These are phyloP conservation scores for Tanytarsus gracilentus DNA, from an alignment of 2,888 invertebrate species.

Conservation along the genomic window DNA sequence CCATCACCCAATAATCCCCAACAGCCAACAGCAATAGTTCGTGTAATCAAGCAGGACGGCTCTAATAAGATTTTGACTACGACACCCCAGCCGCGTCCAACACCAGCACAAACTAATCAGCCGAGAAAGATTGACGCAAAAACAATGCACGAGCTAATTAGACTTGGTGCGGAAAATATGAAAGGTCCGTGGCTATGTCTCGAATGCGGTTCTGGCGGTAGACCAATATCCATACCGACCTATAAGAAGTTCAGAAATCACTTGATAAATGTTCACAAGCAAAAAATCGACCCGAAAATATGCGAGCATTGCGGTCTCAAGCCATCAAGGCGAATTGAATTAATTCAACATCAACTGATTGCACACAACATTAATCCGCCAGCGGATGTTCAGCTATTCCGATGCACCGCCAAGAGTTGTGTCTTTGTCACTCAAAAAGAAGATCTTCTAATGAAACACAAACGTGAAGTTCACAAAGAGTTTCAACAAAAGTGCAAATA, in stretches of 20 bases:
- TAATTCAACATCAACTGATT: slow-evolving; percentile 68
- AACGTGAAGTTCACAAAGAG: slow-evolving; percentile 44
- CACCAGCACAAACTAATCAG: slow-evolving; percentile 34
- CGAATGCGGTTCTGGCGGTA: slow-evolving; percentile 60
- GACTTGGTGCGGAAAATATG: slow-evolving; percentile 52
- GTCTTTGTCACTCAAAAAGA: slow-evolving; percentile 18
- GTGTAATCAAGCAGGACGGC: slow-evolving; percentile 23
- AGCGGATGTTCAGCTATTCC: slow-evolving; percentile 61
- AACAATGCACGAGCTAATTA: slow-evolving; percentile 52
- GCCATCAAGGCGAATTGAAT: slow-evolving; percentile 60
- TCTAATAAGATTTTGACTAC: slow-evolving; percentile 29
- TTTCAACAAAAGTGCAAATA: slow-evolving; percentile 54
- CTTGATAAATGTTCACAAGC: slow-evolving; percentile 69
- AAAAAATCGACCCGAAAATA: slow-evolving; percentile 63
- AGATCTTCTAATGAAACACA: slow-evolving; percentile 58
- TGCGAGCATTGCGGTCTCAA: slow-evolving; percentile 81
- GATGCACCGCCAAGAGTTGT: slow-evolving; percentile 45
- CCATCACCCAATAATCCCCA: slow-evolving; percentile 33
- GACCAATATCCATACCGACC: slow-evolving; percentile 61
- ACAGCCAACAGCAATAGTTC: slow-evolving; percentile 34
- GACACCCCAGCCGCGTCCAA: slow-evolving; percentile 29
- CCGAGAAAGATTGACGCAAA: slow-evolving; percentile 52
- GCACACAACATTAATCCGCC: slow-evolving; percentile 71
- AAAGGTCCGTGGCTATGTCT: slow-evolving; percentile 75
- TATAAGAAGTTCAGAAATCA: slow-evolving; percentile 74